Evolutionary conservation across 2,113 vertebrate species (phyloP).

Genomic region (Paracanthobrama guichenoti): DNA sequence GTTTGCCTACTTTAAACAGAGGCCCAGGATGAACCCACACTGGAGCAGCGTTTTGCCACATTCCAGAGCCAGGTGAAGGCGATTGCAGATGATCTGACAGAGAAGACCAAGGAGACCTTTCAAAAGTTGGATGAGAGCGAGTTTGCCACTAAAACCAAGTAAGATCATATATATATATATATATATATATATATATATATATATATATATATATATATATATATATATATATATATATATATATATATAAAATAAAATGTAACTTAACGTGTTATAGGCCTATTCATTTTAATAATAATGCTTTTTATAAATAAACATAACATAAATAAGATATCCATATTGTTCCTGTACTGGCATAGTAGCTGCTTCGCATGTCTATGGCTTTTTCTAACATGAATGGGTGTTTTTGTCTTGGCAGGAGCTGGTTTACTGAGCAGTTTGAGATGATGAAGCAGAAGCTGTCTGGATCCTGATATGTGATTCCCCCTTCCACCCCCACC

Average conservation of each 20-base stretch:
- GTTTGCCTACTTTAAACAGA: slow-evolving; percentile 56
- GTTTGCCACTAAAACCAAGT: slow-evolving; percentile 53
- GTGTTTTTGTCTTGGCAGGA: slow-evolving; percentile 53
- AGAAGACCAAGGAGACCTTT: slow-evolving; percentile 34
- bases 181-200: too few species aligned
- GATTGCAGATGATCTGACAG: not conserved
- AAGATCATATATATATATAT: too few species aligned
- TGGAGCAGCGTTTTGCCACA: slow-evolving; percentile 31
- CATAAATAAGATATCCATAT: not conserved
- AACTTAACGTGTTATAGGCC: too few species aligned
- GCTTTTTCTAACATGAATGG: slow-evolving; percentile 1
- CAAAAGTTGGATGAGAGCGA: slow-evolving; percentile 47
- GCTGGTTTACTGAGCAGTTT: slow-evolving; percentile 49
- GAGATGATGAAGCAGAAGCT: slow-evolving; percentile 1
- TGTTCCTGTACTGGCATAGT: not conserved
- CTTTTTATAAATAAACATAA: not conserved
- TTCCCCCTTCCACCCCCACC: not conserved
- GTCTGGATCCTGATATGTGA: slow-evolving; percentile 14
- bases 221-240: too few species aligned
- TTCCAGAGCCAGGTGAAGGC: slow-evolving; percentile 45
- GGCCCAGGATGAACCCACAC: slow-evolving; percentile 61
- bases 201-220: too few species aligned
- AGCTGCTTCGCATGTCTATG: not conserved
- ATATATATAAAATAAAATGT: not conserved
- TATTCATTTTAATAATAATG: not conserved